Percentiles rank a stretch among this genome's conserved stretches.
These are phyloP conservation scores for Peribatodes rhomboidaria DNA, from an alignment of 2,888 invertebrate genomes.

Conservation along the genomic window DNA sequence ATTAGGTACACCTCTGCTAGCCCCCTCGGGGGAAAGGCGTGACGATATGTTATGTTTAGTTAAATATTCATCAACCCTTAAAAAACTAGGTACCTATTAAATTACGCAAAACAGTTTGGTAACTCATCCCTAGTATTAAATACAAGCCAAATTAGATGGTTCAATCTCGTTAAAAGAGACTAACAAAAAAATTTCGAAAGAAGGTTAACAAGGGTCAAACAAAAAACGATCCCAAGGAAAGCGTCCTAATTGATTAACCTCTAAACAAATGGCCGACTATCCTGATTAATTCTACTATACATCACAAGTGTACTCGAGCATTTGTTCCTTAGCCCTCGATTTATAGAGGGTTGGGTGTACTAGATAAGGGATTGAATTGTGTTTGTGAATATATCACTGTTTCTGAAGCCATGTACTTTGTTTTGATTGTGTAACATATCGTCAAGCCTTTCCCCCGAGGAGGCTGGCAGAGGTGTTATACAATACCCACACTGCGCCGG, in stretches of 20 bases:
- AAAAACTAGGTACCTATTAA: too few relatives aligned
- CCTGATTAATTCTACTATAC: slow-evolving; percentile 57
- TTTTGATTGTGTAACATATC: too few relatives aligned
- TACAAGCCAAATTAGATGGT: neutral
- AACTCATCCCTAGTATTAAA: too few relatives aligned
- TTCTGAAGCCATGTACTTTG: neutral
- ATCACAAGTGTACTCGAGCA: slow-evolving; percentile 49
- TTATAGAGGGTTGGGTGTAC: slow-evolving; percentile 39
- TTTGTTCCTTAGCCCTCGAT: slow-evolving; percentile 47
- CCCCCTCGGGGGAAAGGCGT: too few relatives aligned
- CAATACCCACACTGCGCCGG: too few relatives aligned
- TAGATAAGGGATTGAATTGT: slow-evolving; percentile 15
- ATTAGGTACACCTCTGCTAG: too few relatives aligned
- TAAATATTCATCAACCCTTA: too few relatives aligned
- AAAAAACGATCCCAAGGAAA: slow-evolving; percentile 7
- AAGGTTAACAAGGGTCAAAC: slow-evolving; percentile 2
- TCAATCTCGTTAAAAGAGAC: neutral
- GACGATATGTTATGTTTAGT: too few relatives aligned
- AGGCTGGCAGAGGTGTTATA: too few relatives aligned
- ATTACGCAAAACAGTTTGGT: too few relatives aligned
- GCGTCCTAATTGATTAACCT: slow-evolving; percentile 57
- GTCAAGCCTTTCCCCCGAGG: too few relatives aligned
- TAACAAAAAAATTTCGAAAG: neutral
- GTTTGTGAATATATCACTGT: slow-evolving; percentile 2
- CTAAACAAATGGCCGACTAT: slow-evolving; percentile 53